Base-by-base conservation (phyloP, 2,113 vertebrate species). In the Myiozetetes cayanensis region DNA sequence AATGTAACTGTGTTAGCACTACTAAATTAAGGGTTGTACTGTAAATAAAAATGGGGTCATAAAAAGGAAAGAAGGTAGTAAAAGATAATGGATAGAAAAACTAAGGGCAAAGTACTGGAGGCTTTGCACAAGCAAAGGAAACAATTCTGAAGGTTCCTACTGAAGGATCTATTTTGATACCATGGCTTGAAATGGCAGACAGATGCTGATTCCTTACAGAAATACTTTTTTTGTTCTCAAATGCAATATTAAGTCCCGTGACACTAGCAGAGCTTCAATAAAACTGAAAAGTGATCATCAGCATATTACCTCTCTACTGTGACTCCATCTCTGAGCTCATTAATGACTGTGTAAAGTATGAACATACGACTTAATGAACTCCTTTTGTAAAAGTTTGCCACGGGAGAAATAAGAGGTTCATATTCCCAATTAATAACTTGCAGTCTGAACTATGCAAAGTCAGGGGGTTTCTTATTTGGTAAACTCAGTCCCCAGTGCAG, bases 31-130 rank as follows among this genome's bases (percentile, higher is more conserved):
- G 77, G 55, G 90, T 46, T 92, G 89, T 77, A 92, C 84, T 95
- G 95, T 97, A 97, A 97, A 97, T 97, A 97, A 97, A 91, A 92
- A 95, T 87, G 79, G 68, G 81, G 74, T 91, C 90, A 96, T 90
- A 88, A 93, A 93, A 94, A 90, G 35, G 62, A 87, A 93, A 90
- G 49, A 41, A 84, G 73, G 33, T 76, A 92, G 72, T 75, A 90
- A 88, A 76, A 56, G 59, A 75, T 56, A 94, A 90, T 53, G 66
- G 65, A 28, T 63, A 73, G 92, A 83, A 90, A 71, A 59, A 87
- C 44, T 53, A 78, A 88, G 47, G 49, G 43, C 55, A 75, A 85
- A 76, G 70, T 53, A 52, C 13, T 25, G 74, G 35, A 84, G 16
- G 35, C 56, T 63, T 76, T 91, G 94, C 52, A 80, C 20, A 89